These are phyloP conservation scores for Grus americana DNA, from an alignment of 2,113 vertebrate genomes.

Conservation along the genomic window DNA sequence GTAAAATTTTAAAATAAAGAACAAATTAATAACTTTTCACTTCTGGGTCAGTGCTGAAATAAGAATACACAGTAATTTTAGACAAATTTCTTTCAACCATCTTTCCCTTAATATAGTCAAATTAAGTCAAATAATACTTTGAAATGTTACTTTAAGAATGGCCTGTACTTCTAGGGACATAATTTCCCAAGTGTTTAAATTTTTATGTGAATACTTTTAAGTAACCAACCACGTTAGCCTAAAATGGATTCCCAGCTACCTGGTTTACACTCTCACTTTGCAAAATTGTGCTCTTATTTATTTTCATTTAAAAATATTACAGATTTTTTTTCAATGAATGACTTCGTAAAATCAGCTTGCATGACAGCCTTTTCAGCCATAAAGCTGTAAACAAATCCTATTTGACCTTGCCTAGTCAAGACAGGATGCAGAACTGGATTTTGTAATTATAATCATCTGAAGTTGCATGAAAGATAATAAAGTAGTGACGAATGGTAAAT, in stretches of 20 bases:
- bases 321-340: neutral
- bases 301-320: neutral
- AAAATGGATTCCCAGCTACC: neutral
- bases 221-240: neutral
- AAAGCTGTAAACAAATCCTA: neutral
- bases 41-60: neutral
- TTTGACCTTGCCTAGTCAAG: neutral
- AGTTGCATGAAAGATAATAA: neutral
- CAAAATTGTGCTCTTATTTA: neutral
- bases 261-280: neutral
- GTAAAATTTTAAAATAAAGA: neutral
- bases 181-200: neutral
- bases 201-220: neutral
- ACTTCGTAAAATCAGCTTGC: neutral
- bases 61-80: neutral
- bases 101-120: neutral
- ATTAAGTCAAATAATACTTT: neutral
- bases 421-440: neutral
- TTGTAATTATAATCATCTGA: neutral
- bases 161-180: neutral
- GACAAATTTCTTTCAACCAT: neutral
- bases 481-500: neutral
- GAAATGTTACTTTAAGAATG: neutral
- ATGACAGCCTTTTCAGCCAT: neutral
- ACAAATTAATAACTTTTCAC: neutral